Evolutionary conservation across 2,888 invertebrate species (phyloP).

Genomic region (Acanthacorydalis orientalis): DNA sequence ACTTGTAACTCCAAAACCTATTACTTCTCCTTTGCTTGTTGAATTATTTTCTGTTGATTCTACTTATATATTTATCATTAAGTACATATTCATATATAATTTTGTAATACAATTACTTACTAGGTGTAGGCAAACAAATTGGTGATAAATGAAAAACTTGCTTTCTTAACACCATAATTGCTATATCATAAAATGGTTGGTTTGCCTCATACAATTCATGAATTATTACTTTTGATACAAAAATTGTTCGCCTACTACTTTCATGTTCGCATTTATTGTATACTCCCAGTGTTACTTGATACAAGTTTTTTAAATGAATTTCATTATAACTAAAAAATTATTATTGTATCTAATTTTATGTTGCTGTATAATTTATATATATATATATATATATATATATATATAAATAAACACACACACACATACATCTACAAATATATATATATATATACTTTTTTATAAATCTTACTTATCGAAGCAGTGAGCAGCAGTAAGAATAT

Average conservation of each 20-base stretch:
- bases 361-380: too few species aligned
- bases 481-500: constrained; percentile 25
- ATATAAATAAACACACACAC: not conserved
- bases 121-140: constrained; percentile 19
- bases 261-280: constrained; percentile 21
- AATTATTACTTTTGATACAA: constrained; percentile 18
- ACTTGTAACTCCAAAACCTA: constrained; percentile 20
- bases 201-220: constrained; percentile 21
- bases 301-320: constrained; percentile 17
- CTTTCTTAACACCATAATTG: constrained; percentile 17
- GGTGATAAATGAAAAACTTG: constrained; percentile 17
- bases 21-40: constrained; percentile 19
- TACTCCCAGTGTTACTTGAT: constrained; percentile 19
- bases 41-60: too few species aligned
- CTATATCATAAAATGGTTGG: constrained; percentile 22
- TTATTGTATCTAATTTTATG: not conserved
- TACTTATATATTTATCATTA: too few species aligned
- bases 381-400: too few species aligned
- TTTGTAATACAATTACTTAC: constrained; percentile 14
- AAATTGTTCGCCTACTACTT: constrained; percentile 15
- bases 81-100: too few species aligned
- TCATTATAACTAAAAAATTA: not conserved
- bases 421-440: not conserved
- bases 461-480: constrained; percentile 15
- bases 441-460: not conserved